Evolutionary conservation across 2,113 vertebrate genomes (phyloP), one percentile per base, ranked within the genome.

Genomic region (Platichthys stellatus): DNA sequence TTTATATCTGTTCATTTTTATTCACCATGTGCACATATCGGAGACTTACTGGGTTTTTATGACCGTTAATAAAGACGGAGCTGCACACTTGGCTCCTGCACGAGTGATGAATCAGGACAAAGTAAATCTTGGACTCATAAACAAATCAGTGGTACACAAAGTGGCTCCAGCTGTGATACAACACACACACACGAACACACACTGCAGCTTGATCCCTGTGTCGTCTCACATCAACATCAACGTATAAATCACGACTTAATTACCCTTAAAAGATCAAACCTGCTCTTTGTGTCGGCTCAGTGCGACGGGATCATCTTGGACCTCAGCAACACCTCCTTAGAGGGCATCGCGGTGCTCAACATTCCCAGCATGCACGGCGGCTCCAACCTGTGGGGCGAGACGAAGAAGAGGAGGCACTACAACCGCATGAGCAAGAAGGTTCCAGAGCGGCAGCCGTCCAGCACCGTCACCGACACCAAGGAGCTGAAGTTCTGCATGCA

Each of bases 311-410:
- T 95, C 75, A 92, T 93, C 51, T 86, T 99, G 38, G 97, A 99
- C 90, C 95, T 99, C 86, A 97, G 95, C 91, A 97, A 89, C 82
- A 90, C 95, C 0, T 97, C 97, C 65, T 90, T 99, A 65, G 97
- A 98, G 88, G 96, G 97, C 81, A 96, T 98, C 0, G 97, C 97
- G 0, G 89, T 98, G 71, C 96, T 99, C 87, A 99, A 98, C 93
- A 99, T 98, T 91, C 97, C 97, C 92, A 98, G 97, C 94, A 98
- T 98, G 97, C 98, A 99, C 0, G 97, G 97, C 0, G 97, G 97
- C 79, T 98, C 97, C 92, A 96, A 98, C 84, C 94, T 98, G 75
- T 99, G 97, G 97, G 97, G 97, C 0, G 96, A 98, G 87, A 95
- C 95, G 60, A 98, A 97, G 92, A 97, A 93, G 90, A 95, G 96